Conservation (phyloP, 1,140 invertebrate species). For the Drosophila athabasca region DNA sequence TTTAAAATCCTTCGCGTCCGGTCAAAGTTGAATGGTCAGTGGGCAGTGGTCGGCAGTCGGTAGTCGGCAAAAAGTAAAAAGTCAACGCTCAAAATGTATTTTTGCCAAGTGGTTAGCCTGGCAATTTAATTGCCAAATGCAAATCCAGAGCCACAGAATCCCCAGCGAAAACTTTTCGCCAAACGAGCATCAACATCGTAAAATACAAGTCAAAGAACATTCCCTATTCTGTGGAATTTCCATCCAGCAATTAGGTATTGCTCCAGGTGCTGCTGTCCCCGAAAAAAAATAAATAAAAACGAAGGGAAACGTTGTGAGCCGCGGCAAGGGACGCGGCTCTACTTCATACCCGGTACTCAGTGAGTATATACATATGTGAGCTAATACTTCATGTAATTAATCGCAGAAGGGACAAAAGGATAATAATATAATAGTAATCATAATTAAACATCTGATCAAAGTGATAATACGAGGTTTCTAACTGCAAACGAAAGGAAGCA, state of each 20-base stretch:
- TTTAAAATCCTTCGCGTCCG: conserved; percentile 31
- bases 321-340: no score
- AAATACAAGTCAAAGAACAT: conserved; percentile 21
- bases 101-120: conserved; percentile 36
- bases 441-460: no score
- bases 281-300: not conserved
- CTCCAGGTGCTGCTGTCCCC: conserved; percentile 27
- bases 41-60: not conserved
- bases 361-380: no score
- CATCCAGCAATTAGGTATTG: conserved; percentile 24
- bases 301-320: no score
- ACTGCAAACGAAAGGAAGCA: no score
- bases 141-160: conserved; percentile 29
- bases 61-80: not conserved
- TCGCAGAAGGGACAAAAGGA: no score
- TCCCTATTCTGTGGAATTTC: not conserved
- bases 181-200: conserved; percentile 17
- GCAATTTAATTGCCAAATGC: conserved; percentile 61
- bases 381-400: no score
- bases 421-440: no score
- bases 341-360: no score
- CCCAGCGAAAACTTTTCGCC: not conserved
- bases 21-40: conserved; percentile 56
- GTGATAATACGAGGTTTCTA: no score
- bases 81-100: conserved; percentile 33